phyloP scores from a whole-genome alignment of 2,797 vertebrate species.

The Rhinoraja longicauda region DNA sequence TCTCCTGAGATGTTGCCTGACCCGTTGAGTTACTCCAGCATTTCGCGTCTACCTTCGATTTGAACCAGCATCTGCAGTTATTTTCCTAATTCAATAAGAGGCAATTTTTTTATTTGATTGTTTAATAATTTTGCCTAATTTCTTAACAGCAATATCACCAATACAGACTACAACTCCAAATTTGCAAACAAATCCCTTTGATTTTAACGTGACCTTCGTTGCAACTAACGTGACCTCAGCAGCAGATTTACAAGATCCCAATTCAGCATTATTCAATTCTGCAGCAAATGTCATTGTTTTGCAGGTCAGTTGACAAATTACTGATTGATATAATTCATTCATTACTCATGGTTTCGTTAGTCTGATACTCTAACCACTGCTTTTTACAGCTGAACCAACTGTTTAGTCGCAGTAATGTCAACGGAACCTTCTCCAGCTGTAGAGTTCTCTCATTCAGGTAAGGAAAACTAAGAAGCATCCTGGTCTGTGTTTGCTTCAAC shows the following conservation, averaged over 20 bases:
- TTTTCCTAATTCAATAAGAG: no score
- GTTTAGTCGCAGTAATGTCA: not conserved
- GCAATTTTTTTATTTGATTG: no score
- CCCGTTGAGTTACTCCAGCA: no score
- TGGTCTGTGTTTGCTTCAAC: no score
- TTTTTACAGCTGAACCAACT: not conserved
- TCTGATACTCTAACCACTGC: not conserved
- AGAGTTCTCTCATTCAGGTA: not conserved
- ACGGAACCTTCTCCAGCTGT: not conserved
- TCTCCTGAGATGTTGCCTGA: no score
- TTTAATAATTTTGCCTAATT: no score
- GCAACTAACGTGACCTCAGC: not conserved
- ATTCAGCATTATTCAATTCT: not conserved
- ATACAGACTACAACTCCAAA: not conserved
- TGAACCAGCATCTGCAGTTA: no score
- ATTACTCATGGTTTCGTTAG: not conserved
- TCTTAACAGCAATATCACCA: not conserved
- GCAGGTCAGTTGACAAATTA: no score
- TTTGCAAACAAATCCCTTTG: not conserved
- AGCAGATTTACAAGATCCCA: not conserved
- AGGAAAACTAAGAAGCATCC: not conserved
- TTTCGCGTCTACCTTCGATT: no score
- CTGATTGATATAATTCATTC: not conserved
- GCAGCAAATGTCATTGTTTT: not conserved
- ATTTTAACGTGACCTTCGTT: constrained; percentile 20